Base-by-base conservation (phyloP, 2,888 invertebrate species). In the Clusia tigrina region DNA sequence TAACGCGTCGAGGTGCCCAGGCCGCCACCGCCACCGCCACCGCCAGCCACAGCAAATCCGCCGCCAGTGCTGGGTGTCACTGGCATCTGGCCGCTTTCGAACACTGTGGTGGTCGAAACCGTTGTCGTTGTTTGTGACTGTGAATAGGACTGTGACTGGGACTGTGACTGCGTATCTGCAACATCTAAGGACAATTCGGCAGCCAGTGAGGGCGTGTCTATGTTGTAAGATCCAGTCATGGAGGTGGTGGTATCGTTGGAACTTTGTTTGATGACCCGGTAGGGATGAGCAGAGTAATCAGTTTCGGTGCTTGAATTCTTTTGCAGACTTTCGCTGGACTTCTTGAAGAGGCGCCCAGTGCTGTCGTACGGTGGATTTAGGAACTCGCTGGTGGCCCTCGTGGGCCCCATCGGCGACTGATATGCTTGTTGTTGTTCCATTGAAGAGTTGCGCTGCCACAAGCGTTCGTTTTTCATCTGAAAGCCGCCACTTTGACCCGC, bases 191-290 rank as follows among this genome's bases (percentile, higher is more conserved):
- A 84, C 6, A 81, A 72, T 60, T 84, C 84, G 15, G 83, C 81
- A 1, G 79, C 78, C 63, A 83, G 70, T 53, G 83, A 83, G 12
- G 82, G 80, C 22, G 84, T 84, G 64, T 84, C 84, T 48, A 84
- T 79, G 62, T 84, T 84, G 58, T 81, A 84, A 38, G 84, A 84
- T 23, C 84, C 83, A 1, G 83, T 84, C 69, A 80, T 77, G 56
- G 84, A 84, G 64, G 83, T 83, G 63, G 80, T 84, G n/a, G 84
- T 84, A 66, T 84, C 84, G 59, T 84, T 84, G 46, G 84, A 84
- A 65, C 82, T 83, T 76, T 84, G 84, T 68, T 84, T 84, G 48
- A 84, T 84, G 53, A 84, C 80, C 54, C 80, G 78, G 71, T 84
- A 84, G 48, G 84, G 84, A 72, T 83, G 83, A 5, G 80, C 77